Base-by-base conservation (phyloP, 2,888 invertebrate species). In the Cheilosia urbana region DNA sequence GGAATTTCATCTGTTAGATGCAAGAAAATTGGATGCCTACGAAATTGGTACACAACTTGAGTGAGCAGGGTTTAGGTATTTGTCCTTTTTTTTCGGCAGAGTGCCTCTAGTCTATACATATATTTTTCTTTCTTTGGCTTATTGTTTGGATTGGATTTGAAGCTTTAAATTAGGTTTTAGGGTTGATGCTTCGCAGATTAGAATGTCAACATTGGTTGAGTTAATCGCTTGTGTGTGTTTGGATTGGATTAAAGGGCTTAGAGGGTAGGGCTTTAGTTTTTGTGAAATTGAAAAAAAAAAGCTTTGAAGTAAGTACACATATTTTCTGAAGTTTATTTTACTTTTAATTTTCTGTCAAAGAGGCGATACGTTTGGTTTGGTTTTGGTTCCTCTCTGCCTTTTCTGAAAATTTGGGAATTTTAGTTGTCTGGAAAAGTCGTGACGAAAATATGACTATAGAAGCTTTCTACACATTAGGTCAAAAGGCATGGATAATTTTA, bases 1-100 rank as follows among this genome's bases (percentile, higher is more conserved):
- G 24, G 47, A 63, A 49, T 71, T 30, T 63, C 63, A 63, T 78
- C 51, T 71, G 24, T 71, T 40, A 40, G 57, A 11, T 34, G n/a
- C 7, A 21, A 42, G 55, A 55, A 73, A 45, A 47, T 63, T 62
- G 30, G n/a, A 63, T 51, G 51, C 30, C 40, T 49, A 13, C 19
- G 19, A 51, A 60, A 40, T 37, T 71, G 71, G 34, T 21, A 37
- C 45, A 58, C 17, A 21, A 58, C 7, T 30, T 37, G 13, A 37
- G 11, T 13, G 34, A 9, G 34, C 5, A 9, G 1, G 34, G 37
- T 13, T 1, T 4, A 13, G 37, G 3, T n/a, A 47, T 51, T 51
- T n/a, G 49, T n/a, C 45, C 17, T 17, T 45, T 45, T 27, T 45
- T 45, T n/a, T 34, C 34, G 34, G 34, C 11, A 34, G 34, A 11